Conservation (phyloP, 2,113 vertebrate species). For the Channa argus region DNA sequence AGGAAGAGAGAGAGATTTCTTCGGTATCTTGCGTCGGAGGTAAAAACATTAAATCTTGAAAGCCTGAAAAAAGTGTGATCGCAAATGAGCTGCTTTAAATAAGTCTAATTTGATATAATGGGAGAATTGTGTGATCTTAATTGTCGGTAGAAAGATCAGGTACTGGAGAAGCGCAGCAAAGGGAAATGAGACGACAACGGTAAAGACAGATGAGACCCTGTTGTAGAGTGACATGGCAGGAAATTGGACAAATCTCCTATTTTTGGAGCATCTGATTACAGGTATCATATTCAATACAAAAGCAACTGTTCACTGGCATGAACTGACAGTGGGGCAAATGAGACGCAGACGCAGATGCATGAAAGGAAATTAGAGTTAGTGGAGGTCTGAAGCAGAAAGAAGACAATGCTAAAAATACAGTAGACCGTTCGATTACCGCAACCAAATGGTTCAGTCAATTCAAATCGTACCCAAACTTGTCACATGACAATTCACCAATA, state of each 20-base stretch:
- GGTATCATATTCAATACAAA: conserved; percentile 52
- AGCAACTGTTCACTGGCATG: conserved; percentile 34
- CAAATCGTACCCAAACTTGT: neutral
- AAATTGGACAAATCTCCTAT: conserved; percentile 67
- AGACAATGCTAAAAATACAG: neutral
- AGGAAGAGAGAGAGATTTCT: too few species aligned
- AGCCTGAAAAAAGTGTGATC: conserved; percentile 12
- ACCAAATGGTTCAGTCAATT: neutral
- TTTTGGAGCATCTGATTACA: conserved; percentile 60
- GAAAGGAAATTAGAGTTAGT: conserved; percentile 9
- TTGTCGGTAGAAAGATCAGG: conserved; percentile 34
- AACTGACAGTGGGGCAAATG: conserved; percentile 26
- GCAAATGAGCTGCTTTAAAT: conserved; percentile 34
- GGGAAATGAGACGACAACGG: conserved; percentile 34
- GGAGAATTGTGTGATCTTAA: conserved; percentile 40
- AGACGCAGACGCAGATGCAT: conserved; percentile 14
- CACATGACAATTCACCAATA: neutral
- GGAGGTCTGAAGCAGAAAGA: neutral
- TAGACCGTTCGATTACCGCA: neutral
- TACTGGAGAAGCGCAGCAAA: conserved; percentile 29
- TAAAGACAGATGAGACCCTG: conserved; percentile 43
- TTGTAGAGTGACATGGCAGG: conserved; percentile 29
- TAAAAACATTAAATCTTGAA: neutral
- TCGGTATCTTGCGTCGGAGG: neutral
- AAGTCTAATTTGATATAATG: conserved; percentile 10